Percentiles rank a stretch among this genome's conserved stretches.
phyloP scores from a whole-genome alignment of 1,140 invertebrate species.

The Acromyrmex echinatior region DNA sequence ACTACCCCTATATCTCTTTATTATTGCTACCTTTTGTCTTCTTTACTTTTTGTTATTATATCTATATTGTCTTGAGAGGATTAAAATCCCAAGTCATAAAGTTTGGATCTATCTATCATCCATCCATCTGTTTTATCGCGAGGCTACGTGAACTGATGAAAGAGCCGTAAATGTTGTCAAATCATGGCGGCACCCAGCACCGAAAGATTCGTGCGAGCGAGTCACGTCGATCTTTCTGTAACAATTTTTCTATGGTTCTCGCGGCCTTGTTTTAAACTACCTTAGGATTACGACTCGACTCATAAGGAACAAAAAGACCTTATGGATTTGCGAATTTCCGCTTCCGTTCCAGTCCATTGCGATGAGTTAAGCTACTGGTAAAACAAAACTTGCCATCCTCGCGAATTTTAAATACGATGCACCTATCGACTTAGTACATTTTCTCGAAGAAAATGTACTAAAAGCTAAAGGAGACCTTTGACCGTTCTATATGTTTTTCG shows the following conservation, averaged over 20 bases:
- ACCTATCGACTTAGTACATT: neutral
- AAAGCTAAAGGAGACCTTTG: neutral
- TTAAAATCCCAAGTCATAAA: conserved; percentile 47
- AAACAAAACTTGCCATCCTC: conserved; percentile 6
- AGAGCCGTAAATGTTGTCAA: neutral
- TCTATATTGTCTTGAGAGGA: neutral
- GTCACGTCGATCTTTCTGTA: conserved; percentile 10
- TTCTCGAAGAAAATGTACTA: neutral
- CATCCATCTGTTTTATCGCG: conserved; percentile 37
- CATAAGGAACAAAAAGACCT: neutral
- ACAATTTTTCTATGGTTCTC: conserved; percentile 19
- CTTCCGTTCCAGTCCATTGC: neutral
- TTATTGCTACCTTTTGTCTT: neutral
- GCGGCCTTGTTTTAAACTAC: neutral
- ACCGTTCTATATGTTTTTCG: conserved; percentile 18
- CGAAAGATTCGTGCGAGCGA: conserved; percentile 26
- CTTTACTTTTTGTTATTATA: neutral
- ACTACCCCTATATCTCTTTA: neutral
- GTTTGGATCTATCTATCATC: neutral
- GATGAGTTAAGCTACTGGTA: conserved; percentile 14
- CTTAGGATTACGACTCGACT: conserved; percentile 1
- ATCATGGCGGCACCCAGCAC: neutral
- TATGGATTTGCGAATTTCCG: conserved; percentile 1
- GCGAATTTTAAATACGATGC: conserved; percentile 15
- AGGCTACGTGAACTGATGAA: conserved; percentile 18